A percentile compares a stretch with the other conserved stretches of the same genome.
Evolutionary conservation across 2,797 vertebrate genomes (phyloP).

Genomic region (Falco concolor): DNA sequence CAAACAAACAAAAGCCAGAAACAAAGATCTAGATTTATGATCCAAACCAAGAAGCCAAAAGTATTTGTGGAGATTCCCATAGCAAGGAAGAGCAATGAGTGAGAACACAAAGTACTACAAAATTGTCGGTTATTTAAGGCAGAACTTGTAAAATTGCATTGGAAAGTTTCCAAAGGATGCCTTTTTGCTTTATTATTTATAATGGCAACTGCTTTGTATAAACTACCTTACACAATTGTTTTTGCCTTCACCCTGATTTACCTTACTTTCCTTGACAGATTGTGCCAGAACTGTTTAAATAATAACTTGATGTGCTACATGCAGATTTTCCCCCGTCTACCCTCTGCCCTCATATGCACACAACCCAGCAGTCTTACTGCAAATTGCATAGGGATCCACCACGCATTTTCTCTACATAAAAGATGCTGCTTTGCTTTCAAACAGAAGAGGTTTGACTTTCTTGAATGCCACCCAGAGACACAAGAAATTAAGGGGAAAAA

Average conservation of each 20-base stretch:
- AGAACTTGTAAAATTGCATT: constrained; percentile 32
- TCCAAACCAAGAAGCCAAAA: constrained; percentile 14
- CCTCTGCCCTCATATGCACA: background rate
- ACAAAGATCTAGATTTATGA: constrained; percentile 4
- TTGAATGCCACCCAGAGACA: background rate
- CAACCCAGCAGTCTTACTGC: background rate
- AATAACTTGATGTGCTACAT: constrained; percentile 22
- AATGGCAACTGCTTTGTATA: constrained; percentile 34
- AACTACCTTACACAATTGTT: constrained; percentile 29
- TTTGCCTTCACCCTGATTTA: constrained; percentile 9
- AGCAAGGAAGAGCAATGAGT: background rate
- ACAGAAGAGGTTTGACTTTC: background rate
- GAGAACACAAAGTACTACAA: constrained; percentile 23
- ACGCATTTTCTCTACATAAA: background rate
- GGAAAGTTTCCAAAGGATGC: constrained; percentile 25
- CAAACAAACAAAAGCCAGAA: background rate
- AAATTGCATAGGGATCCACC: background rate
- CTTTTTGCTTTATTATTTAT: constrained; percentile 53
- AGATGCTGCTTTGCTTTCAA: background rate
- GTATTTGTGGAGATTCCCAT: background rate
- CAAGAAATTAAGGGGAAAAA: background rate
- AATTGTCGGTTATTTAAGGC: constrained; percentile 31
- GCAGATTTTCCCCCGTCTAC: constrained; percentile 2
- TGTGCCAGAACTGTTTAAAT: constrained; percentile 50
- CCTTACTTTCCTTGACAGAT: constrained; percentile 30